A percentile compares a stretch with the other conserved stretches of the same genome.
phyloP scores from a whole-genome alignment of 1,140 invertebrate species.

The Euura lappo region DNA sequence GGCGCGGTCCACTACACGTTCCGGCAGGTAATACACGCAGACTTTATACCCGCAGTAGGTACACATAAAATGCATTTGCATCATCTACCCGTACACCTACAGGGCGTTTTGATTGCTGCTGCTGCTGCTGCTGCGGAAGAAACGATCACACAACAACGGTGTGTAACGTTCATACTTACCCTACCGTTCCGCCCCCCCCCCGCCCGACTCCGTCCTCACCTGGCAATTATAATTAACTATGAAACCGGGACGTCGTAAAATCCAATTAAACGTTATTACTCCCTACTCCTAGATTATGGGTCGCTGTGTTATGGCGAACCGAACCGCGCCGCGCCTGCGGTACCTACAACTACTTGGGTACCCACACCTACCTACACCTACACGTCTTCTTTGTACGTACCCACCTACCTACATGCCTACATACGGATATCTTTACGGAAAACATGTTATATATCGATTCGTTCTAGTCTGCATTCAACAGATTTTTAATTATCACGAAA shows the following conservation, averaged over 20 bases:
- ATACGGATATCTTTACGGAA: neutral
- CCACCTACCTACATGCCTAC: neutral
- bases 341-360: neutral
- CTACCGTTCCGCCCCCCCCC: too few relatives aligned
- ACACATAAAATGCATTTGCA: neutral
- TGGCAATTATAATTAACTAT: slow-evolving; percentile 56
- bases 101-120: neutral
- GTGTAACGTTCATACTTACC: too few relatives aligned
- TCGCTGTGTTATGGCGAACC: neutral
- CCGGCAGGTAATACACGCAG: too few relatives aligned
- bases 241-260: slow-evolving; percentile 58
- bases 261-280: slow-evolving; percentile 60
- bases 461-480: too few relatives aligned
- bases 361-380: too few relatives aligned
- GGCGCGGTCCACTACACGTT: neutral
- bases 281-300: slow-evolving; percentile 39
- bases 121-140: neutral
- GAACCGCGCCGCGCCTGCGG: neutral
- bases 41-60: neutral
- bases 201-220: too few relatives aligned
- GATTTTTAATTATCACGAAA: too few relatives aligned
- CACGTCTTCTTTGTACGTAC: neutral
- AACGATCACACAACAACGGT: neutral
- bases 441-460: too few relatives aligned
- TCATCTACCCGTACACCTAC: neutral